A percentile compares a stretch with the other conserved stretches of the same genome.
phyloP scores from a whole-genome alignment of 2,888 invertebrate genomes.

The Phortica magna region DNA sequence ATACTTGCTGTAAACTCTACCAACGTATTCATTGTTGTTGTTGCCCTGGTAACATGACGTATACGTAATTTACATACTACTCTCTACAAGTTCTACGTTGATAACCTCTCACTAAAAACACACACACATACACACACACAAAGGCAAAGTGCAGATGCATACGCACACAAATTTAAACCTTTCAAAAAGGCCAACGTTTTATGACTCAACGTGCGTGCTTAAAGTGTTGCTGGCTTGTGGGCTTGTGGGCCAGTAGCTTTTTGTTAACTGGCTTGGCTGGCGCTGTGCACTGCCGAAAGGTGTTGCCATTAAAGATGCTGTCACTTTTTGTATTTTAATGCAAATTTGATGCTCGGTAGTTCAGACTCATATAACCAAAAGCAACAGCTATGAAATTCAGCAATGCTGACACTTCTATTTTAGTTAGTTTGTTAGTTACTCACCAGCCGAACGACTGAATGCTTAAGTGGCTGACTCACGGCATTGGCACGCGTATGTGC shows the following conservation, averaged over 20 bases:
- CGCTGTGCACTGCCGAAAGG: neutral
- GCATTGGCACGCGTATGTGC: neutral
- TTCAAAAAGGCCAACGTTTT: too few relatives aligned
- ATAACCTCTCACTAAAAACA: neutral
- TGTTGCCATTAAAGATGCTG: slow-evolving; percentile 22
- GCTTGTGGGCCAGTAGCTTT: neutral
- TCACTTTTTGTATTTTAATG: slow-evolving; percentile 21
- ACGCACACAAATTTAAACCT: too few relatives aligned
- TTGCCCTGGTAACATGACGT: neutral
- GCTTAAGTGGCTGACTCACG: neutral
- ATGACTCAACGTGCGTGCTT: too few relatives aligned
- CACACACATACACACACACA: neutral
- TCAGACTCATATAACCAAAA: neutral
- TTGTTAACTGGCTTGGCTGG: slow-evolving; percentile 6
- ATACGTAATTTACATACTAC: slow-evolving; percentile 22
- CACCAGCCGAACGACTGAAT: neutral
- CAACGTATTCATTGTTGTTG: too few relatives aligned
- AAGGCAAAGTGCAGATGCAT: neutral
- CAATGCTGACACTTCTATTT: neutral
- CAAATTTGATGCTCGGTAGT: neutral
- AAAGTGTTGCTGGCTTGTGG: too few relatives aligned
- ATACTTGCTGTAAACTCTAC: neutral
- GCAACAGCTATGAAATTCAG: neutral
- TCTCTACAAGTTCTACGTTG: slow-evolving; percentile 4
- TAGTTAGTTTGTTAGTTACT: too few relatives aligned